Base-by-base conservation (phyloP, 2,888 invertebrate genomes). In the Drosophila emarginata region DNA sequence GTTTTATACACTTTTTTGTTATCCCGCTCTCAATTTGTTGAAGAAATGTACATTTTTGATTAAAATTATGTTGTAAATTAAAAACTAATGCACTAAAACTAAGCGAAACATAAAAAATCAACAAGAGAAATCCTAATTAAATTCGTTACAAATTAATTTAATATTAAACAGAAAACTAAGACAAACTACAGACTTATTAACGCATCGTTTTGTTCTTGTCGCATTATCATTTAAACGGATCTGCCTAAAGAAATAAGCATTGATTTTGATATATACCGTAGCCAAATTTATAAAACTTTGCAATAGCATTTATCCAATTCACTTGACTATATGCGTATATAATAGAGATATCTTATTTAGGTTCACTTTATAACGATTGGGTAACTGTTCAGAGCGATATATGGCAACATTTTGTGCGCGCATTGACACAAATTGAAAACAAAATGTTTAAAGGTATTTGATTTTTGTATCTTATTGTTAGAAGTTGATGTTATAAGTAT, bases 361-460 rank as follows among this genome's bases (percentile, higher is more conserved):
- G 69, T 57, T 66, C 62, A 66, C 68, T 68, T 78, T 79, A 71
- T 86, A 86, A 73, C 76, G 63, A 65, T 72, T 76, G 69, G 63
- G 64, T 71, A 61, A 65, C 69, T 45, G 75, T 72, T 64, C 45
- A 60, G 68, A 68, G 68, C 74, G 62, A 63, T 77, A 64, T 87
- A 88, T 79, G 85, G 79, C 85, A 87, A 87, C 82, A 78, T 74
- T 77, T 85, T 85, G 88, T 87, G 88, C 88, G 85, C 69, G 57
- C 62, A 65, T 56, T 28, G 71, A 80, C 69, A 64, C 68, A 67
- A 61, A 57, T 61, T 73, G 76, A 74, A 84, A 88, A 75, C 66
- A 67, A 83, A 83, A 53, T 65, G 57, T 45, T 45, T 64, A 32
- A 68, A 67, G 71, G 5, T 45, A 12, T 45, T 45, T 45, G 18